Evolutionary conservation across 1,140 invertebrate species (phyloP), one percentile per base, ranked within the genome.

Genomic region (Drosophila parabipectinata): DNA sequence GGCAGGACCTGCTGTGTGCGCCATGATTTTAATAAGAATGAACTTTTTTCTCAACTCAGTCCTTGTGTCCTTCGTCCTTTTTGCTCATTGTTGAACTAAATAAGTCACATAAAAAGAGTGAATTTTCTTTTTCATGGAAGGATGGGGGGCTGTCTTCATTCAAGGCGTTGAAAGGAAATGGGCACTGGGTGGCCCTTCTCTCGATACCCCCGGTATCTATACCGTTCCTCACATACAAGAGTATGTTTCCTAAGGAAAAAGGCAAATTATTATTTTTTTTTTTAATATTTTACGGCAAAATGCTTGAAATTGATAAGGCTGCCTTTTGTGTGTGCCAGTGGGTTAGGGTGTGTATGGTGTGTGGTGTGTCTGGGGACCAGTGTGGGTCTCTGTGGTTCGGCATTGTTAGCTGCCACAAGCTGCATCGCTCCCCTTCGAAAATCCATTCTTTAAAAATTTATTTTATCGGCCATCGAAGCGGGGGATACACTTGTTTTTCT

Each of bases 291-390:
- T 88, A 77, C 68, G 72, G 72, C 51, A 72, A 88, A 88, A 79
- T 88, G 76, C 79, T 88, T 64, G 79, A 84, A 77, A 79, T 88
- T 88, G 83, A 88, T 88, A 88, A 88, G 84, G 72, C 62, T 63
- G 83, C 64, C 72, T 56, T 71, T 74, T 57, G 64, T 63, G 34
- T 60, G 18, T 39, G 60, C 53, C 26, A 28, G 30, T 64, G 44
- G 32, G 28, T 63, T 32, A 15, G 44, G 51, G 26, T 15, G 15
- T 15, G 15, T 15, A 15, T 0, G 15, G 15, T 21, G 14, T 37
- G 54, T 50, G 21, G 45, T 66, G 32, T 18, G 32, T 10, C 32
- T 34, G 32, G 32, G 32, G 32, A 34, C 8, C 32, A 39, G 56
- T 18, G 10, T 37, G 50, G 45, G 15, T 14, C 26, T 37, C 30